Evolutionary conservation across 1,140 invertebrate species (phyloP), one percentile per base, ranked within the genome.

Genomic region (Oncopodura yosiiana): DNA sequence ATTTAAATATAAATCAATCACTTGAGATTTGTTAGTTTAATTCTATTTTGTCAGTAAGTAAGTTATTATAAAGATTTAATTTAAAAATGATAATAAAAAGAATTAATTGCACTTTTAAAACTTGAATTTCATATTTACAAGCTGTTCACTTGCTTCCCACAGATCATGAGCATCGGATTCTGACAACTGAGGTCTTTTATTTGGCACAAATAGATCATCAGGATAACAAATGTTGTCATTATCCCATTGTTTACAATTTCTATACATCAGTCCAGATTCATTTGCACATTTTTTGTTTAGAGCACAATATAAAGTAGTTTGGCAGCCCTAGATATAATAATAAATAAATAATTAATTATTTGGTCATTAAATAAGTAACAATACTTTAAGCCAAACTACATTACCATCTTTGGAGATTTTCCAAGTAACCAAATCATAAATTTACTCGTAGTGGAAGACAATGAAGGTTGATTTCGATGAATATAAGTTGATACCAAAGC

Each of bases 401-500:
- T 18, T 18, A 6, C 32, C 12, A 29, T 43, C 18, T 19, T 37
- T 18, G 11, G 36, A 21, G 30, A 58, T 45, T 24, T 32, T 45
- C n/a, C n/a, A n/a, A n/a, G n/a, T n/a, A n/a, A n/a, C n/a, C n/a
- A n/a, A n/a, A n/a, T n/a, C n/a, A n/a, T n/a, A n/a, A n/a, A n/a
- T n/a, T n/a, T 11, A 39, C 39, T n/a, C 49, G 2, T 43, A 32
- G 34, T 5, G 53, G 29, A 39, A 23, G 43, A 42, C 18, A 39
- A 11, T 53, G 73, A 78, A 41, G 81, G 67, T 42, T 73, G 71
- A 3, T 80, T 75, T 62, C 85, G 68, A 66, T 86, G 80, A 64
- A 80, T 83, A 57, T 84, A 70, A 50, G 80, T 79, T 1, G 87
- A 89, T 49, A 83, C 84, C 18, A 83, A 83, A 67, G 89, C 85